phyloP scores from a whole-genome alignment of 2,797 vertebrate genomes.

The Gila robusta region DNA sequence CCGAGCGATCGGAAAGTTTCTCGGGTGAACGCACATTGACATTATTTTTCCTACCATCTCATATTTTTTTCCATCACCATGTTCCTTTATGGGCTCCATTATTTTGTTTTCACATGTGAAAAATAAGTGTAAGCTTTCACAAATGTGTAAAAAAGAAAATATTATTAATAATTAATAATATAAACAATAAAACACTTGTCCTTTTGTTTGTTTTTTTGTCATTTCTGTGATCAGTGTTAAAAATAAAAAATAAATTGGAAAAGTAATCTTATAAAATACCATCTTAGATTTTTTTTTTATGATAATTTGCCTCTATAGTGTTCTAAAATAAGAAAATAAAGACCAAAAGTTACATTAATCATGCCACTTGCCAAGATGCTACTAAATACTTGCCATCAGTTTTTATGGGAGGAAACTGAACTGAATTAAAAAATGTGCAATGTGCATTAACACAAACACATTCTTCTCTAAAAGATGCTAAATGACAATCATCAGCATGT shows the following conservation, averaged over 20 bases:
- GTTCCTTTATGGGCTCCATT: not conserved
- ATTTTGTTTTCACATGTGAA: not conserved
- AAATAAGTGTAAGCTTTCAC: not conserved
- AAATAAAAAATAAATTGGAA: too few species aligned
- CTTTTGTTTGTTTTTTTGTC: not conserved
- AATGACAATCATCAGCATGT: constrained; percentile 18
- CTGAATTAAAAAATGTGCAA: not conserved
- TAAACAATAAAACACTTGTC: not conserved
- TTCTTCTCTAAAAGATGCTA: constrained; percentile 7
- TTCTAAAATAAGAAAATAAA: not conserved
- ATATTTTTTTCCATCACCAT: not conserved
- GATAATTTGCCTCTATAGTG: not conserved
- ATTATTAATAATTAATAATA: not conserved
- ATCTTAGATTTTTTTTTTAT: not conserved
- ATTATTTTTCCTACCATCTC: not conserved
- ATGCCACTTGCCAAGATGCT: not conserved
- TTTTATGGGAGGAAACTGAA: not conserved
- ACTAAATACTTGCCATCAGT: not conserved
- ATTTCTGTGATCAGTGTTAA: not conserved
- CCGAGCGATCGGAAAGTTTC: too few species aligned
- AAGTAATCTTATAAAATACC: not conserved
- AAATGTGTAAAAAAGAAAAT: not conserved
- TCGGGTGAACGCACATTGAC: not conserved
- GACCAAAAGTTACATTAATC: not conserved
- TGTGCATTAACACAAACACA: not conserved